phyloP scores from a whole-genome alignment of 2,888 invertebrate genomes.

The Margaritifera margaritifera region DNA sequence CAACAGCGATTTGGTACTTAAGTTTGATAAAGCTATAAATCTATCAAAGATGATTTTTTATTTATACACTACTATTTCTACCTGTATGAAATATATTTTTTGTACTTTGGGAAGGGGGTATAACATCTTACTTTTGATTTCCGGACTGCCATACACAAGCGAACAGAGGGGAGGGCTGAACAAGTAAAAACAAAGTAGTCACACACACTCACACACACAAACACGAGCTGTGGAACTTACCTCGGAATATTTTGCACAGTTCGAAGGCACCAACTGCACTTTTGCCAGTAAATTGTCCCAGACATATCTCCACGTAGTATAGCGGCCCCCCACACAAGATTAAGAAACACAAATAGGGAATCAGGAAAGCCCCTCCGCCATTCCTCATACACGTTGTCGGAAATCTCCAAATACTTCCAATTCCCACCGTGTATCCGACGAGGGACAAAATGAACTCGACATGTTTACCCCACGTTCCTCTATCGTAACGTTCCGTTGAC shows the following conservation, averaged over 20 bases:
- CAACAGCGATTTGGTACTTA: no score
- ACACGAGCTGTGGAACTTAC: constrained; percentile 10
- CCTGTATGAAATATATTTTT: no score
- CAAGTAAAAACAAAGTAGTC: no score
- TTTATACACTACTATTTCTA: no score
- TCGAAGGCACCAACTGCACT: constrained; percentile 35
- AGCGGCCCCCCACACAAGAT: constrained; percentile 32
- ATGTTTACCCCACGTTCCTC: constrained; percentile 26
- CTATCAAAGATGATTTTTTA: no score
- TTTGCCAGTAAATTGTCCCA: constrained; percentile 35
- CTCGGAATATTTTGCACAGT: constrained; percentile 33
- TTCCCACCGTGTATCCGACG: constrained; percentile 32
- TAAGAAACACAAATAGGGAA: constrained; percentile 38
- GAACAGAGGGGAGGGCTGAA: no score
- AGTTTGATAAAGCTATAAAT: no score
- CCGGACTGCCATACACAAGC: no score
- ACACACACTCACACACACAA: no score
- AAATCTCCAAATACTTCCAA: constrained; percentile 36
- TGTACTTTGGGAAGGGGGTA: no score
- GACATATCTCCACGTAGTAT: constrained; percentile 35
- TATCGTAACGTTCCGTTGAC: neutral
- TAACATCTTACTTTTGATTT: no score
- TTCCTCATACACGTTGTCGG: constrained; percentile 29
- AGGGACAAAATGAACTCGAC: constrained; percentile 32
- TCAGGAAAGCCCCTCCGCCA: constrained; percentile 38